Evolutionary conservation across 2,113 vertebrate species (phyloP).

Genomic region (Catharus minimus): DNA sequence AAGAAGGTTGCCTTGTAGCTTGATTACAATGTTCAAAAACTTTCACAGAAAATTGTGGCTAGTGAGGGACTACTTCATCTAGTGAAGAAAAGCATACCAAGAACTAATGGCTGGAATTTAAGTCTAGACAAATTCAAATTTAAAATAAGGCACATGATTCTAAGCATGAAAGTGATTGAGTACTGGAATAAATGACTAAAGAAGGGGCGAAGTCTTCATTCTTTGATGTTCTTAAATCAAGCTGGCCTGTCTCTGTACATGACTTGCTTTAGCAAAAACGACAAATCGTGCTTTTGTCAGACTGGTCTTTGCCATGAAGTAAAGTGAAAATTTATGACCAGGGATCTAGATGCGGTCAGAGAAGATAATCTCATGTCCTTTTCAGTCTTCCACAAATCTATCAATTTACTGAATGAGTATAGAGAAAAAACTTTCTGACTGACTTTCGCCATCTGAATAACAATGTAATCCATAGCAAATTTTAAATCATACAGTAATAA

Average conservation of each 20-base stretch:
- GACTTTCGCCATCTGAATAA: conserved; percentile 10
- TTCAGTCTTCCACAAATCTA: background rate
- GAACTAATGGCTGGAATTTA: background rate
- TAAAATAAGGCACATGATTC: background rate
- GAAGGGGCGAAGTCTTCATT: background rate
- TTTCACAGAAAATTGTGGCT: background rate
- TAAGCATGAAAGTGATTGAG: background rate
- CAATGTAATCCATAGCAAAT: background rate
- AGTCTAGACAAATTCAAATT: background rate
- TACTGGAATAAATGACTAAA: background rate
- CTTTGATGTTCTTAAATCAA: background rate
- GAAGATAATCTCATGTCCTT: conserved; percentile 15
- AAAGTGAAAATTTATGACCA: conserved; percentile 29
- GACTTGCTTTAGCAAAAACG: background rate
- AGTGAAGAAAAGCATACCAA: background rate
- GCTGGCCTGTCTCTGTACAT: background rate
- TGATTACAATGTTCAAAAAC: background rate
- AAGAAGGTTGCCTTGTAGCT: background rate
- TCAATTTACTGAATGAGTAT: background rate
- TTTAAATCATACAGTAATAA: conserved; percentile 32
- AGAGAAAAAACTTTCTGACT: background rate
- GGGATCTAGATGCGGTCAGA: background rate
- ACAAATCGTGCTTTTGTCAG: background rate
- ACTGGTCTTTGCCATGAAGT: background rate
- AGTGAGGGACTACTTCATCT: background rate